Conservation (phyloP, 2,113 vertebrate genomes). For the Macaca mulatta region DNA sequence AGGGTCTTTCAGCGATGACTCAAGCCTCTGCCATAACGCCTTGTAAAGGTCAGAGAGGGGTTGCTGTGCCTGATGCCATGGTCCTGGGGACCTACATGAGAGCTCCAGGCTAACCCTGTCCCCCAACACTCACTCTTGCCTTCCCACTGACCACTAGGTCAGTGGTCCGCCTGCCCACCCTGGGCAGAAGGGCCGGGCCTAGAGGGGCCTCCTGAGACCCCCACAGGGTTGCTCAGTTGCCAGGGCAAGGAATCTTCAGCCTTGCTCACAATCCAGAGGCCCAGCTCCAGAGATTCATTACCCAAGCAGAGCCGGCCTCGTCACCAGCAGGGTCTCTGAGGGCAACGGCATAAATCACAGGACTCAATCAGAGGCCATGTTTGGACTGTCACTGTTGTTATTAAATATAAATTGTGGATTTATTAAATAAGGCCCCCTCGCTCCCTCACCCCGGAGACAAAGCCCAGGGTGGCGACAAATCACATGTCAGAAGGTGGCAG, state of each 20-base stretch:
- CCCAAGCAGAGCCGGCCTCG: neutral
- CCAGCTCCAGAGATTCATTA: neutral
- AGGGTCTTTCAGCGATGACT: neutral
- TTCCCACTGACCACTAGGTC: neutral
- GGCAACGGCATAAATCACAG: neutral
- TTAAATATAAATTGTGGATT: conserved; percentile 60
- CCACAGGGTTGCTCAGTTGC: neutral
- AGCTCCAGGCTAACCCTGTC: neutral
- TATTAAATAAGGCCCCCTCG: conserved; percentile 38
- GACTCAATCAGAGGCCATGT: neutral
- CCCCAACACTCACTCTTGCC: rapidly evolving
- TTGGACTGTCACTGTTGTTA: neutral
- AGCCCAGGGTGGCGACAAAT: conserved; percentile 29
- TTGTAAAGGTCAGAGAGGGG: neutral
- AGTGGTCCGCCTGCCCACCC: neutral
- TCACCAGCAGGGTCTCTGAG: neutral
- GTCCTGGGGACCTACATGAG: rapidly evolving
- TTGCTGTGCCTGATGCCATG: rapidly evolving
- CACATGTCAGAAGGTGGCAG: neutral
- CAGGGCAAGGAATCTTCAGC: neutral
- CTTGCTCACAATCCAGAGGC: neutral
- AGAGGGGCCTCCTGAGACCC: neutral
- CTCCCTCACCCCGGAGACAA: conserved; percentile 29
- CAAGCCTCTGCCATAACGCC: neutral
- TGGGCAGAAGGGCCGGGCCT: neutral